Evolutionary conservation across 2,888 invertebrate genomes (phyloP).

Genomic region (Aproaerema taeniolella): DNA sequence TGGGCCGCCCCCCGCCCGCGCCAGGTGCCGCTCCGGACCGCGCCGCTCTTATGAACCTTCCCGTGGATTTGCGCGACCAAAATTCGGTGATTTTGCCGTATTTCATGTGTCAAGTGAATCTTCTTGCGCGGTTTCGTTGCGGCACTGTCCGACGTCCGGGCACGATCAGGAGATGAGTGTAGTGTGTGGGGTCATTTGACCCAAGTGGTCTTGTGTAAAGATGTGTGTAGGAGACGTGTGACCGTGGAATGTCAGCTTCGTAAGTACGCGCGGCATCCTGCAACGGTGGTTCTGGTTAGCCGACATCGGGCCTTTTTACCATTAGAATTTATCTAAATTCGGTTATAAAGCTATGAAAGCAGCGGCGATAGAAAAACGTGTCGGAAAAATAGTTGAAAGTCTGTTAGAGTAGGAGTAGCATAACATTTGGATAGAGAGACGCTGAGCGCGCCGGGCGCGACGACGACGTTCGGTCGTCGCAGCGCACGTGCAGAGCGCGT

Average conservation of each 20-base stretch:
- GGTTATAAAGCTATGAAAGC: too few species aligned
- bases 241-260: conserved; percentile 67
- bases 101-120: conserved; percentile 68
- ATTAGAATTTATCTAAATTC: conserved; percentile 28
- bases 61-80: conserved; percentile 77
- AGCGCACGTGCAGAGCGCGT: conserved; percentile 54
- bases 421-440: conserved; percentile 48
- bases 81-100: conserved; percentile 68
- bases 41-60: conserved; percentile 78
- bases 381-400: too few species aligned
- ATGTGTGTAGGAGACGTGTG: conserved; percentile 69
- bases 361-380: too few species aligned
- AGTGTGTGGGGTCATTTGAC: conserved; percentile 64
- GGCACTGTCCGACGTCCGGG: conserved; percentile 45
- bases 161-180: conserved; percentile 50
- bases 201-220: conserved; percentile 68
- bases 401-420: too few species aligned
- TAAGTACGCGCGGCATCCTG: conserved; percentile 62
- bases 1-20: conserved; percentile 77
- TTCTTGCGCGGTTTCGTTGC: conserved; percentile 63
- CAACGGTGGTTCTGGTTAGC: conserved; percentile 39
- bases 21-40: conserved; percentile 79
- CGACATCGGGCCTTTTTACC: conserved; percentile 25
- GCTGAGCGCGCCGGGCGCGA: conserved; percentile 51
- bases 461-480: too few species aligned